A percentile compares a stretch with the other conserved stretches of the same genome.
These are phyloP conservation scores for Steatornis caripensis DNA, from an alignment of 2,113 vertebrate genomes.

Conservation along the genomic window DNA sequence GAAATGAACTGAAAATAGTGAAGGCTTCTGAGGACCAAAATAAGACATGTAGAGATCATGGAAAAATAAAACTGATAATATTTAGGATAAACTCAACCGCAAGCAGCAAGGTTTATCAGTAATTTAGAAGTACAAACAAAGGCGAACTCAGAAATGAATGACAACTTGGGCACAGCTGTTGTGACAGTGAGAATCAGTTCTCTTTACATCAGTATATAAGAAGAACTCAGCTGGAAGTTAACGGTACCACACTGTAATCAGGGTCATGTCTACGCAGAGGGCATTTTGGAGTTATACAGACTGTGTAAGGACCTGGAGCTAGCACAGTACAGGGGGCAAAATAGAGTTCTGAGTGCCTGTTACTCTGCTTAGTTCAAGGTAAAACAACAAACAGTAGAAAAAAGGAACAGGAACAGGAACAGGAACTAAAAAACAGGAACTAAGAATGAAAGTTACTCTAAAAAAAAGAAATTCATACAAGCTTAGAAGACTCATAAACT, in stretches of 20 bases:
- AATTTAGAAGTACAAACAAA: neutral
- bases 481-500: neutral
- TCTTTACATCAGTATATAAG: neutral
- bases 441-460: neutral
- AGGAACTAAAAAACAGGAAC: no score
- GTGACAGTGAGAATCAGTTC: neutral
- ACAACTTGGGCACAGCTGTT: neutral
- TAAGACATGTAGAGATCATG: neutral
- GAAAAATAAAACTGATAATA: neutral
- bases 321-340: neutral
- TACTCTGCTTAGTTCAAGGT: neutral
- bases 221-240: neutral
- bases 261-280: neutral
- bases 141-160: neutral
- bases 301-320: neutral
- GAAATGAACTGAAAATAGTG: neutral
- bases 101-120: neutral
- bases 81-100: neutral
- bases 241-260: neutral
- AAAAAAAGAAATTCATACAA: neutral
- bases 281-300: neutral
- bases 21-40: neutral
- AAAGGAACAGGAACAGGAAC: no score
- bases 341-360: neutral
- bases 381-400: neutral